These are phyloP conservation scores for Gryllus bimaculatus DNA, from an alignment of 1,140 invertebrate species.

Conservation along the genomic window DNA sequence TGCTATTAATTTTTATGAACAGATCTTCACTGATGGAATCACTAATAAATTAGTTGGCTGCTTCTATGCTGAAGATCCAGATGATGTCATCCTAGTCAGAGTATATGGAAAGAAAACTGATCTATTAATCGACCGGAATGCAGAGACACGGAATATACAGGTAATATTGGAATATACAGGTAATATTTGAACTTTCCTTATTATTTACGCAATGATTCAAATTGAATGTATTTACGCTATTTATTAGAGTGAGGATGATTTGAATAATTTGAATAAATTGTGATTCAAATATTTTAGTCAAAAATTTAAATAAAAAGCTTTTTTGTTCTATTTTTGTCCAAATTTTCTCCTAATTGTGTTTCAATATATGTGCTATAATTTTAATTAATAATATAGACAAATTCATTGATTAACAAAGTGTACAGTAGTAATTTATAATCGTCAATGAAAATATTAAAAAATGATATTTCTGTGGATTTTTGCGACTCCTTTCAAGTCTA, in stretches of 20 bases:
- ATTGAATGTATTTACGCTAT: not conserved
- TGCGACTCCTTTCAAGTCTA: too few relatives aligned
- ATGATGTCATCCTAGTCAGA: conserved; percentile 74
- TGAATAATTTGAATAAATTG: too few relatives aligned
- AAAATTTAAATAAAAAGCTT: too few relatives aligned
- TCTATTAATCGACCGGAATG: conserved; percentile 79
- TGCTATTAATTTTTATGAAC: conserved; percentile 19
- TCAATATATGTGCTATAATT: too few relatives aligned
- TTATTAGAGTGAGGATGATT: too few relatives aligned
- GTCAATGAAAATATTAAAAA: too few relatives aligned
- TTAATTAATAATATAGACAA: too few relatives aligned
- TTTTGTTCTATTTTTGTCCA: not conserved
- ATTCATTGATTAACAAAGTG: too few relatives aligned
- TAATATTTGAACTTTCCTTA: not conserved
- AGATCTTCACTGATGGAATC: conserved; percentile 92
- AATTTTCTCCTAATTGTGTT: not conserved
- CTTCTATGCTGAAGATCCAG: conserved; percentile 39
- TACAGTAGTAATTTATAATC: too few relatives aligned
- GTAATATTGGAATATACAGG: too few relatives aligned
- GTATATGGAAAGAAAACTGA: conserved; percentile 93
- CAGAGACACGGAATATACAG: conserved; percentile 62
- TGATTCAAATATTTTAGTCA: too few relatives aligned
- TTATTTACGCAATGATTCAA: not conserved
- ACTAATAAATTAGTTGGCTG: conserved; percentile 88
- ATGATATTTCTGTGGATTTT: too few relatives aligned